phyloP scores from a whole-genome alignment of 2,113 vertebrate genomes.

The Pampusana beccarii region DNA sequence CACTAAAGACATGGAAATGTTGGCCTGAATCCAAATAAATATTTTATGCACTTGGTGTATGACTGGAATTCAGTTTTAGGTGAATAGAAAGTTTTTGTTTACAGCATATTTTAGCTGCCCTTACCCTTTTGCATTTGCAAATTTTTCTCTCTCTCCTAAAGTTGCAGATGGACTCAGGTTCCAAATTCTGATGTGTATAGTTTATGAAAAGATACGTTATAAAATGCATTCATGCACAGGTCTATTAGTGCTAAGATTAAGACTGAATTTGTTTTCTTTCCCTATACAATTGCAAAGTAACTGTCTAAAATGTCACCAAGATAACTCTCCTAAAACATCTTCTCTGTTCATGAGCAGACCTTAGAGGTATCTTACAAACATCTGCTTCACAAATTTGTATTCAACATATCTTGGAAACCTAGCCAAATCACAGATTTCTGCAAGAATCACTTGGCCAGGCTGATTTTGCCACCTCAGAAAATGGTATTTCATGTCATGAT shows the following conservation, averaged over 20 bases:
- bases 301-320: not conserved
- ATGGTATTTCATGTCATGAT: not conserved
- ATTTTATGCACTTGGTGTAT: not conserved
- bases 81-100: not conserved
- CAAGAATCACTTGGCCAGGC: not conserved
- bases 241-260: not conserved
- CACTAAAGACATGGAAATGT: slow-evolving; percentile 27
- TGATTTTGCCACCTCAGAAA: not conserved
- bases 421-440: not conserved
- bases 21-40: slow-evolving; percentile 49
- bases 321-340: not conserved
- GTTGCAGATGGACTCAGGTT: not conserved
- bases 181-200: not conserved
- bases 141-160: not conserved
- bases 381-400: not conserved
- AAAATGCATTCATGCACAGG: not conserved
- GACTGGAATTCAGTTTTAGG: not conserved
- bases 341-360: not conserved
- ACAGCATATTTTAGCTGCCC: not conserved
- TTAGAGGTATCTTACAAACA: not conserved
- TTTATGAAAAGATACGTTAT: not conserved
- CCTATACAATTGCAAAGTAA: not conserved
- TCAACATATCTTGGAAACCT: not conserved
- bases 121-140: not conserved
- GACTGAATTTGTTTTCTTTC: not conserved